These are phyloP conservation scores for Formicarius rufipectus DNA, from an alignment of 2,113 vertebrate genomes.

Conservation along the genomic window DNA sequence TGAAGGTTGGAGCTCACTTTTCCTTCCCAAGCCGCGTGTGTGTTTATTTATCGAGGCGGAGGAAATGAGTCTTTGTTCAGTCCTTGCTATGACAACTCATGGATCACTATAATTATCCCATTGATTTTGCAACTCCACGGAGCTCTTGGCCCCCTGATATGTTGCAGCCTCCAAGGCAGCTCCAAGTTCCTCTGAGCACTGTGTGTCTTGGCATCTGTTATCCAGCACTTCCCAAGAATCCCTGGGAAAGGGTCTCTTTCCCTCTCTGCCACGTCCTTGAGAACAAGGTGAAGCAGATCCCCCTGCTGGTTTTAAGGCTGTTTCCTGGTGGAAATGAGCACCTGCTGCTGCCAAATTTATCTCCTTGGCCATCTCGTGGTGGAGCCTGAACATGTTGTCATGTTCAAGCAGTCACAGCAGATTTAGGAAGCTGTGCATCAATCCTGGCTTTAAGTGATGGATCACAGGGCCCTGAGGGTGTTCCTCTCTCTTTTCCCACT, in stretches of 20 bases:
- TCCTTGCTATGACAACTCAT: neutral
- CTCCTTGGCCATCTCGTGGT: neutral
- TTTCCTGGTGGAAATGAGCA: neutral
- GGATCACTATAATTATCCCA: conserved; percentile 19
- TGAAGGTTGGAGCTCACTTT: neutral
- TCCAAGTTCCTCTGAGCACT: neutral
- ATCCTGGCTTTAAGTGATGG: neutral
- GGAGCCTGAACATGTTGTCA: neutral
- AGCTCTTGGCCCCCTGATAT: neutral
- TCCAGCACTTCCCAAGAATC: neutral
- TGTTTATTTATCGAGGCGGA: neutral
- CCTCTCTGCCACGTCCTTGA: neutral
- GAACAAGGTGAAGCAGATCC: neutral
- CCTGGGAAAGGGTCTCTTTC: neutral
- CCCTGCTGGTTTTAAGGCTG: neutral
- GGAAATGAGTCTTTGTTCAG: conserved; percentile 12
- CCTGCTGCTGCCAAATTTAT: conserved; percentile 19
- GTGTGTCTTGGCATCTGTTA: neutral
- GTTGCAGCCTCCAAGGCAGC: neutral
- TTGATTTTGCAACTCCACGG: conserved; percentile 13
- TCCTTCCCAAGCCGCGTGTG: neutral
- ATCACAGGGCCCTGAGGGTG: neutral
- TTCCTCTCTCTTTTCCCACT: neutral
- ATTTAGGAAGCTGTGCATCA: neutral
- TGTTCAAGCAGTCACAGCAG: neutral